A percentile compares a stretch with the other conserved stretches of the same genome.
phyloP scores from a whole-genome alignment of 2,113 vertebrate genomes.

The Coptodon rendalli region DNA sequence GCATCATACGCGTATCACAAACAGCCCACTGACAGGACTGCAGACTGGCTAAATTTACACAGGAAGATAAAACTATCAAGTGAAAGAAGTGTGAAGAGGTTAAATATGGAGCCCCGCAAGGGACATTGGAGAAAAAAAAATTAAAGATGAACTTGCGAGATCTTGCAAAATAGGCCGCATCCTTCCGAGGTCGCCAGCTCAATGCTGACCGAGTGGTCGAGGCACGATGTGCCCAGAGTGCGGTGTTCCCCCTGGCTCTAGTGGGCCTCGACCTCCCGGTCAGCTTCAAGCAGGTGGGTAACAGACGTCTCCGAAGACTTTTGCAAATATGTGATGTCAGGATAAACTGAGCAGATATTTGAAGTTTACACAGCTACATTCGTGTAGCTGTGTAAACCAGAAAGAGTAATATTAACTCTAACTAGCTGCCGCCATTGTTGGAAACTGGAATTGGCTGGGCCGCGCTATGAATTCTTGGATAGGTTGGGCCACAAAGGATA shows the following conservation, averaged over 20 bases:
- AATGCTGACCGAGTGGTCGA: rapidly evolving
- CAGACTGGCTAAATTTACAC: background rate
- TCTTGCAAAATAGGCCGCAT: background rate
- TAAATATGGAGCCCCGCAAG: background rate
- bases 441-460: rapidly evolving
- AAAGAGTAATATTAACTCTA: background rate
- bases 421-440: rapidly evolving
- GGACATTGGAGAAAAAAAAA: background rate
- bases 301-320: background rate
- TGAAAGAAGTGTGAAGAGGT: background rate
- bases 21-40: background rate
- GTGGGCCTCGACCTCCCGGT: background rate
- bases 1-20: background rate
- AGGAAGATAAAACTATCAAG: background rate
- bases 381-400: background rate
- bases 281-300: background rate
- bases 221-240: background rate
- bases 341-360: background rate
- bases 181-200: rapidly evolving
- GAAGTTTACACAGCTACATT: background rate
- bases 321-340: background rate
- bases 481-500: background rate
- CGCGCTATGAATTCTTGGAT: rapidly evolving
- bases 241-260: background rate
- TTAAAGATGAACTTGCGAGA: rapidly evolving